These are phyloP conservation scores for Synanthedon tipuliformis DNA, from an alignment of 2,888 invertebrate genomes.

Conservation along the genomic window DNA sequence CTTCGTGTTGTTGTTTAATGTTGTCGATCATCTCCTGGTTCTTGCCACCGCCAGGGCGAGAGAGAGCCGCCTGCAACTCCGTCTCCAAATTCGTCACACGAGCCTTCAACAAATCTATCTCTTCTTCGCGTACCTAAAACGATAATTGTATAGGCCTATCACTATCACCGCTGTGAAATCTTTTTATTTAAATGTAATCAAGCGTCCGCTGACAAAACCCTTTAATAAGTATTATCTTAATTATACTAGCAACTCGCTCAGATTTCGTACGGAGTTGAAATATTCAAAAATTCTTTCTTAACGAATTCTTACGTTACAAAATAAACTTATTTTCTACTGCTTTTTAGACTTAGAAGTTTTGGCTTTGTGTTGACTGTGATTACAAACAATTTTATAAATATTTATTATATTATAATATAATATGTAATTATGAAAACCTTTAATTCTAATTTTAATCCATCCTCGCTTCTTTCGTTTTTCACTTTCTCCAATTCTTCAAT, in stretches of 20 bases:
- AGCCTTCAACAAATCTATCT: conserved; percentile 63
- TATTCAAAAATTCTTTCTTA: too few relatives aligned
- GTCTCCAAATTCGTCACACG: conserved; percentile 57
- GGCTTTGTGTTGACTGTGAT: too few relatives aligned
- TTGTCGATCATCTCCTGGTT: conserved; percentile 64
- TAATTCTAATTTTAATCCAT: conserved; percentile 40
- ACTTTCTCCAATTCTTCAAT: conserved; percentile 50
- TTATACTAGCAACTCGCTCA: too few relatives aligned
- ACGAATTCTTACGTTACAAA: too few relatives aligned
- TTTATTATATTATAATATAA: too few relatives aligned
- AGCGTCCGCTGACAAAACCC: too few relatives aligned
- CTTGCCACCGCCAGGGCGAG: conserved; percentile 45
- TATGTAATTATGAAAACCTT: conserved; percentile 23
- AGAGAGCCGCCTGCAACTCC: conserved; percentile 54
- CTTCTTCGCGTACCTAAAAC: conserved; percentile 60
- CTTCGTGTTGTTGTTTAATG: conserved; percentile 62
- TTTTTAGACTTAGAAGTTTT: too few relatives aligned
- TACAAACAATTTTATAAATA: too few relatives aligned
- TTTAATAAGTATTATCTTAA: too few relatives aligned
- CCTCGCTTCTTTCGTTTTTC: conserved; percentile 40
- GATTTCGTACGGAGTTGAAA: too few relatives aligned
- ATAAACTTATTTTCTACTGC: too few relatives aligned
- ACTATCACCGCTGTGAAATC: neutral
- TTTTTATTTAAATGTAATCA: neutral
- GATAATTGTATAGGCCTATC: conserved; percentile 1